Evolutionary conservation across 2,113 vertebrate species (phyloP), one percentile per base, ranked within the genome.

Genomic region (Festucalex cinctus): DNA sequence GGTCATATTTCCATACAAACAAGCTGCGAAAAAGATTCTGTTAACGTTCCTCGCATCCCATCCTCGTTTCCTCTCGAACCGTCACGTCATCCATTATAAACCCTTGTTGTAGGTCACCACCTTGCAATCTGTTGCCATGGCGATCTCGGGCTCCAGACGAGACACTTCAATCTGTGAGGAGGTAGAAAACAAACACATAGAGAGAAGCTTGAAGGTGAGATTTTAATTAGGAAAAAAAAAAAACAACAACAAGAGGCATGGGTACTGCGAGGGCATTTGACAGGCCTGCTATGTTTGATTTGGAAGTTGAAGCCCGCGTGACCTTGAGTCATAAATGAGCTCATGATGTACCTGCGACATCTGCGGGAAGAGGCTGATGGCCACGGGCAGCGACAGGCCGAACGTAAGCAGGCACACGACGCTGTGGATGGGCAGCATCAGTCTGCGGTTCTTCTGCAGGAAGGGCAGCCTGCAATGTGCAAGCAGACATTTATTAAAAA

Each of bases 311-410:
- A 57, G 26, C 32, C 65, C 8, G n/a, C 61, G 57, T 83, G 80
- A 68, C 69, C 65, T 53, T 8, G 22, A 67, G 53, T 43, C 46
- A 46, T 17, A 63, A 56, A 20, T 9, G 19, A 22, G 59, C 28
- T 36, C 39, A 14, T 9, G 36, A 57, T 64, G 76, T 91, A 99
- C 97, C 95, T 98, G 93, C 0, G 97, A 98, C 93, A 98, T 98
- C 92, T 99, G 97, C 0, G 97, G 97, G 83, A 98, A 99, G 80
- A 99, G 94, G 86, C 96, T 98, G 93, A 99, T 98, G 89, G 97
- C 97, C 83, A 98, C 83, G 0, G 97, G 97, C 86, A 99, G 93
- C 16, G 97, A 98, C 78, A 98, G 92, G 80, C 94, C 95, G 0
- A 98, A 99, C 78, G 96, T 95, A 36, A 94, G 93, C 85, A 98